Percentiles rank a stretch among this genome's conserved stretches.
Conservation (phyloP, 1,140 invertebrate genomes). For the Bombyx mandarina region DNA sequence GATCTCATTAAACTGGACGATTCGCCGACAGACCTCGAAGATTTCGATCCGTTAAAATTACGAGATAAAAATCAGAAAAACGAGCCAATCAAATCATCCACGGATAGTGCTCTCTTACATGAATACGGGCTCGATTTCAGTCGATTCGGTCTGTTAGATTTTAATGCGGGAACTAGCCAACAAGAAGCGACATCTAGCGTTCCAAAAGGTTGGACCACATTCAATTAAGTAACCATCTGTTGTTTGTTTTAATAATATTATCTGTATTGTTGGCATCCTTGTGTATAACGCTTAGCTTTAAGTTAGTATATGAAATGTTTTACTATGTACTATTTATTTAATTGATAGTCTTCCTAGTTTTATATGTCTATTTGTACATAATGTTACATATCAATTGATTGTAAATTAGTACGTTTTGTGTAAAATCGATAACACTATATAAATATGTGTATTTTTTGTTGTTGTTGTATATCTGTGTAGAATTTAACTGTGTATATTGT, state of each 20-base stretch:
- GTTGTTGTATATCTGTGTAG: slow-evolving; percentile 20
- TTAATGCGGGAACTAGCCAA: slow-evolving; percentile 32
- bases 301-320: slow-evolving; percentile 5
- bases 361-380: slow-evolving; percentile 32
- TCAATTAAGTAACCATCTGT: slow-evolving; percentile 31
- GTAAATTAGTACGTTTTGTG: slow-evolving; percentile 29
- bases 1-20: slow-evolving; percentile 65
- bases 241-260: slow-evolving; percentile 15
- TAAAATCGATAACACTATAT: slow-evolving; percentile 22
- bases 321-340: slow-evolving; percentile 6
- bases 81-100: slow-evolving; percentile 38
- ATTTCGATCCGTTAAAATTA: slow-evolving; percentile 59
- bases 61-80: slow-evolving; percentile 44
- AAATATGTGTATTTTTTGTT: neutral
- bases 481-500: slow-evolving; percentile 2
- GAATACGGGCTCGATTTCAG: slow-evolving; percentile 73
- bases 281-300: slow-evolving; percentile 15
- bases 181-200: slow-evolving; percentile 30
- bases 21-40: slow-evolving; percentile 49
- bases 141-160: slow-evolving; percentile 47
- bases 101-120: slow-evolving; percentile 70
- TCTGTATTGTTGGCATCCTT: slow-evolving; percentile 20
- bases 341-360: no score
- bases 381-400: slow-evolving; percentile 53
- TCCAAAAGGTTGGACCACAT: slow-evolving; percentile 58